These are phyloP conservation scores for Oreochromis mossambicus DNA, from an alignment of 2,797 vertebrate genomes.

Conservation along the genomic window DNA sequence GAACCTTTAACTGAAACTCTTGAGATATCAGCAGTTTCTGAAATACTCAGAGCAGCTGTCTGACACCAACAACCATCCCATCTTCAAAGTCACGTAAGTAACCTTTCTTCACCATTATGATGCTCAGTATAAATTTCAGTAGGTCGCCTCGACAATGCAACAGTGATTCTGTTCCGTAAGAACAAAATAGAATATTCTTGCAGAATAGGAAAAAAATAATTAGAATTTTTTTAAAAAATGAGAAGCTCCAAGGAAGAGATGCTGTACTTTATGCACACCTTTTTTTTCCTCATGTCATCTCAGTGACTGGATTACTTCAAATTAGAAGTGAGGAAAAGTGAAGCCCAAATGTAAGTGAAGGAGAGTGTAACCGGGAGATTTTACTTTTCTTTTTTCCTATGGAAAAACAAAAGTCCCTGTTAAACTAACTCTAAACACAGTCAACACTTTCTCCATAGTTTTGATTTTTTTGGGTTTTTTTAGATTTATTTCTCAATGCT, in stretches of 20 bases:
- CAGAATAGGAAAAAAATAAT: background rate
- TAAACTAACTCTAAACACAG: background rate
- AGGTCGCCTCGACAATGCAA: background rate
- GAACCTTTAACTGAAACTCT: background rate
- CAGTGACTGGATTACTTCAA: background rate
- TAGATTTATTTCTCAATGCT: background rate
- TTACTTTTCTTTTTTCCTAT: background rate
- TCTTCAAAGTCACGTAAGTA: background rate
- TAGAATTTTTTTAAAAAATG: rapidly evolving
- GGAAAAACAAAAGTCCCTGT: background rate
- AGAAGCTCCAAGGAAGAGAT: background rate
- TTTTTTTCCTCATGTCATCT: background rate
- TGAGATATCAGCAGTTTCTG: background rate
- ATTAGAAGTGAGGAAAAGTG: background rate
- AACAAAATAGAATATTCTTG: background rate
- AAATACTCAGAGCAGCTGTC: background rate
- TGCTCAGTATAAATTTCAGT: background rate
- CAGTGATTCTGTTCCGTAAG: background rate
- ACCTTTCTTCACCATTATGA: background rate
- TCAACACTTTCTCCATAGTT: background rate
- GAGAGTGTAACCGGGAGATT: background rate
- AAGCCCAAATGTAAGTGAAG: background rate
- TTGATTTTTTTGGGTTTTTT: background rate
- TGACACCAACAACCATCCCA: background rate
- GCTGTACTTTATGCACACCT: background rate